A percentile compares a stretch with the other conserved stretches of the same genome.
Evolutionary conservation across 2,888 invertebrate genomes (phyloP).

Genomic region (Drosophila suboccidentalis): DNA sequence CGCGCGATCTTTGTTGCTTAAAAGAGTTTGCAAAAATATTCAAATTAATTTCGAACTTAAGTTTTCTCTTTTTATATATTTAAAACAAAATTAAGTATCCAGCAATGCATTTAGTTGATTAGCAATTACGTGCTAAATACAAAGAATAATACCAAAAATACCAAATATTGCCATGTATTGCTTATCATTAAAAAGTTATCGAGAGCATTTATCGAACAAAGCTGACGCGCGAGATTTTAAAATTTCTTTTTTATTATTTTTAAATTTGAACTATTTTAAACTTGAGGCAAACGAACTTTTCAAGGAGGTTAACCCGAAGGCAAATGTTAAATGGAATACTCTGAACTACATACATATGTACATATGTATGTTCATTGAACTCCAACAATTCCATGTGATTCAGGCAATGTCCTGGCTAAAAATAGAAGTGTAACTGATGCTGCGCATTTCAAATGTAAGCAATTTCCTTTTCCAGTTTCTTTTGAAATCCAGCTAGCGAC

Average conservation of each 20-base stretch:
- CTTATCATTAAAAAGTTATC: constrained; percentile 21
- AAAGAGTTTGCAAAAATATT: not conserved
- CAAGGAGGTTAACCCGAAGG: constrained; percentile 23
- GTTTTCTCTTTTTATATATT: not conserved
- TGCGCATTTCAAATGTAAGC: constrained; percentile 37
- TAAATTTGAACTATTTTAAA: not conserved
- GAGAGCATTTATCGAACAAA: constrained; percentile 34
- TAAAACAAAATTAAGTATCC: not conserved
- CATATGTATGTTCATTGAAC: constrained; percentile 56
- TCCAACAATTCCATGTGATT: constrained; percentile 18
- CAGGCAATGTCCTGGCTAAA: constrained; percentile 39
- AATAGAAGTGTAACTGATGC: constrained; percentile 60
- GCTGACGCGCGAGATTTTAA: not conserved
- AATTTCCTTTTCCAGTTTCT: constrained; percentile 71
- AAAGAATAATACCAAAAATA: constrained; percentile 31
- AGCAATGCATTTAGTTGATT: too few relatives aligned
- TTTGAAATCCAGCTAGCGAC: constrained; percentile 35
- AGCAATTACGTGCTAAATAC: too few relatives aligned
- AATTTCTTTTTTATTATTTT: not conserved
- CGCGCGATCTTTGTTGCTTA: not conserved
- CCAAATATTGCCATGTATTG: not conserved
- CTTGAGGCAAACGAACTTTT: not conserved
- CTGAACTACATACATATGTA: constrained; percentile 4
- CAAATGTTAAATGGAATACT: constrained; percentile 27
- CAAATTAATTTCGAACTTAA: not conserved